phyloP scores from a whole-genome alignment of 2,797 vertebrate genomes.

The Clamator glandarius region DNA sequence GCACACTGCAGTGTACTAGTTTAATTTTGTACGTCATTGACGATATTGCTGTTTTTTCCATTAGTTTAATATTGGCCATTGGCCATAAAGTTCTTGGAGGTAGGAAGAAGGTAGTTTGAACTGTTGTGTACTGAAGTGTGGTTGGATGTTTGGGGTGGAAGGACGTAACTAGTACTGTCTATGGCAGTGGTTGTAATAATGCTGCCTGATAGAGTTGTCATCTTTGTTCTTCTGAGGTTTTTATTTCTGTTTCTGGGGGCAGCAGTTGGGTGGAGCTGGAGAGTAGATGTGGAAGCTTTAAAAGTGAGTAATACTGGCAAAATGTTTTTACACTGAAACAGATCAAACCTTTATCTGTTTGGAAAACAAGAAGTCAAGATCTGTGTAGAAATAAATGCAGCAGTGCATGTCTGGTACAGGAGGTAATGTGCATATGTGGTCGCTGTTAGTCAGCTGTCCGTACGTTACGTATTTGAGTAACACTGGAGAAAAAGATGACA shows the following conservation, averaged over 20 bases:
- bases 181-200: not conserved
- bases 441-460: not conserved
- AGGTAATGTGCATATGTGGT: not conserved
- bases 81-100: not conserved
- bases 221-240: not conserved
- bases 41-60: not conserved
- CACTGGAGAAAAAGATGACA: not conserved
- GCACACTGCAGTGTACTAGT: not conserved
- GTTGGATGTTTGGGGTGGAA: not conserved
- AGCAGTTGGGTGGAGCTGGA: not conserved
- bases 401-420: not conserved
- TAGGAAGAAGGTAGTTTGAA: not conserved
- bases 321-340: not conserved
- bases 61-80: not conserved
- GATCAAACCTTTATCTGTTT: not conserved
- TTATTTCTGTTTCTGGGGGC: not conserved
- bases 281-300: not conserved
- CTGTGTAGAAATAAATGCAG: not conserved
- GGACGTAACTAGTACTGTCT: not conserved
- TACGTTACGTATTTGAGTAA: not conserved
- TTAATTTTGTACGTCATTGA: not conserved
- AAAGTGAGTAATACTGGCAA: not conserved
- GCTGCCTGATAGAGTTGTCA: not conserved
- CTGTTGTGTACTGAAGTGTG: not conserved
- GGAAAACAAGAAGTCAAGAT: not conserved